Conservation (phyloP, 2,888 invertebrate species). For the Mimumesa dahlbomi region DNA sequence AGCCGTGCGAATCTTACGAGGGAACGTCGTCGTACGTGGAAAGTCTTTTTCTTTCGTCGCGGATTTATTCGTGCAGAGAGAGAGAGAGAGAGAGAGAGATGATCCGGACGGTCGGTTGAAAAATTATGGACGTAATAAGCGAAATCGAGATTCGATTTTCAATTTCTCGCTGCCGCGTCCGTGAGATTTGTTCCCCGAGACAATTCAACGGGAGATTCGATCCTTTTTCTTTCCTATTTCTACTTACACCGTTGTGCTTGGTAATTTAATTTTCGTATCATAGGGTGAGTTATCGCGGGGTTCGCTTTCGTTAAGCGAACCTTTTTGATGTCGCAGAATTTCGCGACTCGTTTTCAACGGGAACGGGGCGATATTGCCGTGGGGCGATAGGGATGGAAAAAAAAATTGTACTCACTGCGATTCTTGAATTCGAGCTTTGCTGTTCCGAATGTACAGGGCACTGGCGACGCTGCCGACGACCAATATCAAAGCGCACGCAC, state of each 20-base stretch:
- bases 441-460: constrained; percentile 85
- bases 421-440: constrained; percentile 86
- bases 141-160: neutral
- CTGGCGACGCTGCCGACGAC: constrained; percentile 86
- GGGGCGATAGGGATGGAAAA: too few species aligned
- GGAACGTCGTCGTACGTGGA: constrained; percentile 15
- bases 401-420: constrained; percentile 83
- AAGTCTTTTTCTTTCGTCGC: constrained; percentile 5
- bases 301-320: too few species aligned
- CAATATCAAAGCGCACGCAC: constrained; percentile 88
- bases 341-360: too few species aligned
- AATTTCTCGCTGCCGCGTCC: neutral
- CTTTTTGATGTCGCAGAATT: too few species aligned
- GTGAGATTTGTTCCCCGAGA: neutral
- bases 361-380: too few species aligned
- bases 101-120: constrained; percentile 12
- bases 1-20: constrained; percentile 22
- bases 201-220: too few species aligned
- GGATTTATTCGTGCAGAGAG: constrained; percentile 36
- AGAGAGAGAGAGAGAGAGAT: too few species aligned
- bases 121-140: constrained; percentile 16
- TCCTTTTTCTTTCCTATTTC: too few species aligned
- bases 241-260: too few species aligned
- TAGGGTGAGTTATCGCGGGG: too few species aligned
- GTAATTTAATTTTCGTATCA: too few species aligned